phyloP scores from a whole-genome alignment of 2,113 vertebrate genomes.

The Toxotes jaculatrix region DNA sequence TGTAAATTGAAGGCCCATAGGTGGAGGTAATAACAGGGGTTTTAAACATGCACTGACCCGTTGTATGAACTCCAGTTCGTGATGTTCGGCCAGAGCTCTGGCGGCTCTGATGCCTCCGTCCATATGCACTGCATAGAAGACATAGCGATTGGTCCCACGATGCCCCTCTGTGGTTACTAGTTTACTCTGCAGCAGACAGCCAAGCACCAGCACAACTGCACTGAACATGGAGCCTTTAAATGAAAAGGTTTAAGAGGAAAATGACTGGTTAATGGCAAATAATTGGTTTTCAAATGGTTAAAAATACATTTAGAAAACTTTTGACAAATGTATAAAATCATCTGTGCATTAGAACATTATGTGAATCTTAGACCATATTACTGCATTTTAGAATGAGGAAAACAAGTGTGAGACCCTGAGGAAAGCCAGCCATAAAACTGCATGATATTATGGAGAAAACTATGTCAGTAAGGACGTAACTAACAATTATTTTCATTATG shows the following conservation, averaged over 20 bases:
- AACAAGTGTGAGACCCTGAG: background rate
- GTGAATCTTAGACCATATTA: background rate
- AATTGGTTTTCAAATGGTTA: background rate
- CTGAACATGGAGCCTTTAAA: constrained; percentile 61
- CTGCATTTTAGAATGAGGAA: background rate
- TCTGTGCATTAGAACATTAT: background rate
- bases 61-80: constrained; percentile 91
- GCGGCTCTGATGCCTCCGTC: constrained; percentile 87
- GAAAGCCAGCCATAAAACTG: background rate
- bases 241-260: background rate
- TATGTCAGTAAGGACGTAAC: background rate
- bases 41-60: constrained; percentile 94
- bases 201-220: constrained; percentile 69
- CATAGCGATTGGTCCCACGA: constrained; percentile 88
- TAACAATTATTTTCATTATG: background rate
- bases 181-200: constrained; percentile 85
- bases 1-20: constrained; percentile 87
- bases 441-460: background rate
- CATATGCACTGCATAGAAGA: constrained; percentile 87
- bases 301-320: background rate
- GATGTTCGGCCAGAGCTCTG: constrained; percentile 88
- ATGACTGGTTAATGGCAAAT: background rate
- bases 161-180: constrained; percentile 94
- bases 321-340: background rate
- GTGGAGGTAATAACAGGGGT: constrained; percentile 88